Evolutionary conservation across 2,113 vertebrate species (phyloP), one percentile per base, ranked within the genome.

Genomic region (Pelodiscus sinensis): DNA sequence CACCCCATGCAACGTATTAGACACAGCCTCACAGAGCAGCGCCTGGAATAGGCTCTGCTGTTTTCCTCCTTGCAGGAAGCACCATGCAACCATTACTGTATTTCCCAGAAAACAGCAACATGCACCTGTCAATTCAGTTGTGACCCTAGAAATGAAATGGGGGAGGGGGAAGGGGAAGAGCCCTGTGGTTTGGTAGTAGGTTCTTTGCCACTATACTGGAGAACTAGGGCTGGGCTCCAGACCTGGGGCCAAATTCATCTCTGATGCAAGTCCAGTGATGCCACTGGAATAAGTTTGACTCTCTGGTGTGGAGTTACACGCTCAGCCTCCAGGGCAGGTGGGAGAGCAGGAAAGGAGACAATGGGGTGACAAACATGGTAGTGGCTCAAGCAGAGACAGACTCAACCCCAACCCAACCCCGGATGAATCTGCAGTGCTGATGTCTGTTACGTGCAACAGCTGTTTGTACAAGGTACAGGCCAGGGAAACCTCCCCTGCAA

Each of bases 1-100:
- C 68, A 35, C 56, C 24, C 0, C 68, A 18, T 18, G 24, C 38
- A 55, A 5, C 29, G 12, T 21, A 54, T 11, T 0, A 0, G 22
- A 9, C 35, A 31, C 77, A 11, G 79, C 9, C 12, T 54, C 82
- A 44, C 12, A 0, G 4, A 2, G 81, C 68, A 51, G 85, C 22
- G 8, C 29, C 12, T 1, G 1, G 24, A 73, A 55, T 52, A 1
- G 0, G 1, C 9, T 1, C n/a, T 68, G 62, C 9, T 7, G 25
- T 35, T 55, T 10, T 82, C 50, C 57, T 79, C 51, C 1, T 11
- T 29, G 1, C 79, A 27, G 54, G n/a, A 54, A 13, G 19, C 14
- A 24, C 50, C n/a, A 27, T 10, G 19, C 52, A 35, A 50, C 10
- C 29, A 6, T 84, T 18, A 50, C 35, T n/a, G 55, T 89, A n/a